Evolutionary conservation across 2,113 vertebrate genomes (phyloP).

Genomic region (Hippocampus guttulatus): DNA sequence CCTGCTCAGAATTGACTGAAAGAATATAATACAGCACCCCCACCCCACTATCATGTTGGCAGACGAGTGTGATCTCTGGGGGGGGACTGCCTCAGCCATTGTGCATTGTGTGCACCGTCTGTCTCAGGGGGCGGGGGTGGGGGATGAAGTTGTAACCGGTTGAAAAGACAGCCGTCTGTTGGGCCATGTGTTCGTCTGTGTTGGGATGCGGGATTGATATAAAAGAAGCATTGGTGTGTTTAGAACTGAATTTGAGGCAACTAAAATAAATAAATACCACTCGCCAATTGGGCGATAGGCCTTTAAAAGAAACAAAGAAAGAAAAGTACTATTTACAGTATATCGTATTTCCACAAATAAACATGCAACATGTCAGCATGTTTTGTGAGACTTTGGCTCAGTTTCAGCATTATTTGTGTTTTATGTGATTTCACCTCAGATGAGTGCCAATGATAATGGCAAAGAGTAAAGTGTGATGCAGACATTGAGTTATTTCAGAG

Average conservation of each 20-base stretch:
- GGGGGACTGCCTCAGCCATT: slow-evolving; percentile 46
- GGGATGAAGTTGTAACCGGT: slow-evolving; percentile 45
- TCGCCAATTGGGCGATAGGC: background rate
- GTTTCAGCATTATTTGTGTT: no score
- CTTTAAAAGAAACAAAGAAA: background rate
- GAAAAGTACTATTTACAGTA: no score
- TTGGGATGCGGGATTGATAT: slow-evolving; percentile 30
- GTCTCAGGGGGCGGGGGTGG: slow-evolving; percentile 35
- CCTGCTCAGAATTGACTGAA: slow-evolving; percentile 50
- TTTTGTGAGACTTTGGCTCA: no score
- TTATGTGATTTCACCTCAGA: no score
- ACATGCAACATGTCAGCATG: no score
- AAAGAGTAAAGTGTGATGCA: no score
- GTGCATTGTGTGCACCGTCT: slow-evolving; percentile 51
- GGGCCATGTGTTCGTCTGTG: slow-evolving; percentile 56
- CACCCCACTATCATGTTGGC: slow-evolving; percentile 10
- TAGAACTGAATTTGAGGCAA: background rate
- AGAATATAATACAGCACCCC: slow-evolving; percentile 48
- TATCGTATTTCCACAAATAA: no score
- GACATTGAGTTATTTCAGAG: background rate
- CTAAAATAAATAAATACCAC: background rate
- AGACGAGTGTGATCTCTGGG: slow-evolving; percentile 20
- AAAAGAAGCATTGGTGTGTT: slow-evolving; percentile 14
- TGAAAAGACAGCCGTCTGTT: slow-evolving; percentile 70
- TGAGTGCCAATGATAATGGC: no score